Evolutionary conservation across 2,797 vertebrate genomes (phyloP).

Genomic region (Labeo calbasu): DNA sequence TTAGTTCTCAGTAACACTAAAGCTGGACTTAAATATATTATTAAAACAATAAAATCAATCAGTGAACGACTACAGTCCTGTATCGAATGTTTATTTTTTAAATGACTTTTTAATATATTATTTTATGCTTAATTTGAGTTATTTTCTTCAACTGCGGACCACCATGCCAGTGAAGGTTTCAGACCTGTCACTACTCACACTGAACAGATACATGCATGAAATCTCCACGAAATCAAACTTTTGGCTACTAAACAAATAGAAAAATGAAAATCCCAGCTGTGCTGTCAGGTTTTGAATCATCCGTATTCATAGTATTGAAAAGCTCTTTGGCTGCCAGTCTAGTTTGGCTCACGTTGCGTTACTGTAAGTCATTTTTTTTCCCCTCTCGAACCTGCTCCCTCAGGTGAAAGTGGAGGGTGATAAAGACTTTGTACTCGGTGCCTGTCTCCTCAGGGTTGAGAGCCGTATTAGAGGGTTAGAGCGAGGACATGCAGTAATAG

Average conservation of each 20-base stretch:
- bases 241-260: conserved; percentile 35
- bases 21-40: background rate
- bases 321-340: conserved; percentile 50
- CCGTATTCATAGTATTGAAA: conserved; percentile 48
- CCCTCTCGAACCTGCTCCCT: conserved; percentile 50
- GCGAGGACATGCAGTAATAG: conserved; percentile 66
- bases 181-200: conserved; percentile 41
- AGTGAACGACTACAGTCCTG: background rate
- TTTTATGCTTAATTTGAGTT: conserved; percentile 9
- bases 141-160: conserved; percentile 25
- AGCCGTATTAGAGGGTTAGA: conserved; percentile 62
- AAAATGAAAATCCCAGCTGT: conserved; percentile 45
- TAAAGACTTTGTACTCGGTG: conserved; percentile 67
- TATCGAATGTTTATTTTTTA: background rate
- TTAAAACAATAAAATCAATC: background rate
- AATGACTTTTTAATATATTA: background rate
- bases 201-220: conserved; percentile 38
- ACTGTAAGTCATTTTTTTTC: conserved; percentile 38
- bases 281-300: conserved; percentile 50
- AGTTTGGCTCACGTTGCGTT: conserved; percentile 52
- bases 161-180: conserved; percentile 16
- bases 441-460: conserved; percentile 54
- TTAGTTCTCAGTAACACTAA: background rate
- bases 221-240: conserved; percentile 30
- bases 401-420: conserved; percentile 62